A percentile compares a stretch with the other conserved stretches of the same genome.
These are phyloP conservation scores for Anthoptus insignis DNA, from an alignment of 2,888 invertebrate species.

Conservation along the genomic window DNA sequence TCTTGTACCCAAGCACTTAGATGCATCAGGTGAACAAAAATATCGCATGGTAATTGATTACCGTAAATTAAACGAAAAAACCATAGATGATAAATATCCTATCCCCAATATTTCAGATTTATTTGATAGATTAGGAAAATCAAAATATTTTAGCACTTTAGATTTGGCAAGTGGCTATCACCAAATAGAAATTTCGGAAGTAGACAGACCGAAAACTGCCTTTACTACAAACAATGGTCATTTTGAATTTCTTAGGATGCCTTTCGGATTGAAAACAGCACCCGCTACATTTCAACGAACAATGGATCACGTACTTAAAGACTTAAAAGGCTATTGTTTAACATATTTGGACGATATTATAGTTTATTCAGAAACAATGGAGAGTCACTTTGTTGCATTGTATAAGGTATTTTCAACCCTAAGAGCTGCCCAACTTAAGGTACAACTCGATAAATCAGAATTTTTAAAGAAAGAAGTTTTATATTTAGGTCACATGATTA, in stretches of 20 bases:
- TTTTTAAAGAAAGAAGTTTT: too few relatives aligned
- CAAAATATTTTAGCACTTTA: conserved; percentile 47
- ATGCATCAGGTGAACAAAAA: conserved; percentile 40
- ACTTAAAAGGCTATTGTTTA: background rate
- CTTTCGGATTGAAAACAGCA: conserved; percentile 33
- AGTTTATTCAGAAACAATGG: too few relatives aligned
- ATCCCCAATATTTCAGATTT: conserved; percentile 45
- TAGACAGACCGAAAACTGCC: conserved; percentile 52
- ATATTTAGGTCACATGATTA: background rate
- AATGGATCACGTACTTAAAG: too few relatives aligned
- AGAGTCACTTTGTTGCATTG: too few relatives aligned
- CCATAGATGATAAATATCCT: conserved; percentile 49
- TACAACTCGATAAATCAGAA: too few relatives aligned
- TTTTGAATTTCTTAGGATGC: conserved; percentile 53
- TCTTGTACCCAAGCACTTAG: too few relatives aligned
- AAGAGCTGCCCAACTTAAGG: too few relatives aligned
- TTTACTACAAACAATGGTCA: conserved; percentile 51
- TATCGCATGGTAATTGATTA: conserved; percentile 53
- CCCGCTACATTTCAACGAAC: too few relatives aligned
- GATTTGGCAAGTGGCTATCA: conserved; percentile 32
- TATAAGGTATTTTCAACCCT: too few relatives aligned
- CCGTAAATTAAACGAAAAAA: conserved; percentile 49
- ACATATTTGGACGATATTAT: background rate
- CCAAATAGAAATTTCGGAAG: conserved; percentile 38
- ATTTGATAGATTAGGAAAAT: conserved; percentile 50